A percentile compares a stretch with the other conserved stretches of the same genome.
phyloP scores from a whole-genome alignment of 2,113 vertebrate genomes.

The Genyomyrus donnyi region DNA sequence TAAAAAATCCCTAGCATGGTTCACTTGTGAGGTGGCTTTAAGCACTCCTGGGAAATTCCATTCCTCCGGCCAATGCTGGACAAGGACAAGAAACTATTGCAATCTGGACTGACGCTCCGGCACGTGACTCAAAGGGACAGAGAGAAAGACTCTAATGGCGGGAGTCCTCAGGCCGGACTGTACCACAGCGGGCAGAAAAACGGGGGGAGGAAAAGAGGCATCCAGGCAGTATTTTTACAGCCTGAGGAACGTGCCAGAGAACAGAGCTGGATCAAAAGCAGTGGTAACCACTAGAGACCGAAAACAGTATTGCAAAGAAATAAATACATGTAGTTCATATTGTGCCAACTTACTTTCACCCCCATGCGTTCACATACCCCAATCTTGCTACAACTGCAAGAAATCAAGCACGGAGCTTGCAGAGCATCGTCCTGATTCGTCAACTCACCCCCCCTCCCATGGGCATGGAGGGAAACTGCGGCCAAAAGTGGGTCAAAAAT shows the following conservation, averaged over 20 bases:
- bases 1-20: not conserved
- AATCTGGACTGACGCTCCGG: not conserved
- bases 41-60: not conserved
- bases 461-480: not conserved
- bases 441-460: not conserved
- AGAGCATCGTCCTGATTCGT: not conserved
- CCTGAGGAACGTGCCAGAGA: not conserved
- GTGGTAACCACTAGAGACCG: not conserved
- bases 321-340: not conserved
- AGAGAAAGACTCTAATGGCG: not conserved
- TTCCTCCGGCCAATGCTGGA: not conserved
- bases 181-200: not conserved
- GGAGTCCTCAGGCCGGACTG: not conserved
- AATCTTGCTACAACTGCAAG: not conserved
- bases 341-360: not conserved
- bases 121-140: not conserved
- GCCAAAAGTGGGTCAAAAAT: not conserved
- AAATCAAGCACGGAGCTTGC: not conserved
- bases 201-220: not conserved
- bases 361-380: not conserved
- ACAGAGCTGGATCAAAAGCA: not conserved
- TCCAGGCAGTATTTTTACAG: not conserved
- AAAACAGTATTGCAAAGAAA: not conserved
- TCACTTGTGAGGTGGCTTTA: not conserved
- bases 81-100: not conserved